A percentile compares a stretch with the other conserved stretches of the same genome.
Conservation (phyloP, 2,888 invertebrate species). For the Xylocampa areola region DNA sequence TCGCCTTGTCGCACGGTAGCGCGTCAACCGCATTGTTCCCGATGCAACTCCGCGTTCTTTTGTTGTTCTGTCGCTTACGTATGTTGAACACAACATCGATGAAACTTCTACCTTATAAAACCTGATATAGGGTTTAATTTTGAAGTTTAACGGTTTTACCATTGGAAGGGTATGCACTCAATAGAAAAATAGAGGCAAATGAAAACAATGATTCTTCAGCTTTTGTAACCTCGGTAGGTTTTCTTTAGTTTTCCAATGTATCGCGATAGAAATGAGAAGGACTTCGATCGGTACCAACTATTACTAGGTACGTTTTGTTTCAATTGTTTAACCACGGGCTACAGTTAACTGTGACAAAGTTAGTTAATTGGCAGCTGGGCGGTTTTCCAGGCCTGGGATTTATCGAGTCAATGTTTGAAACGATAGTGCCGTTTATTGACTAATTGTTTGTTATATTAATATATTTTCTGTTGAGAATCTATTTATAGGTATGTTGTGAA, state of each 20-base stretch:
- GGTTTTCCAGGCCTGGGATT: slow-evolving; percentile 19
- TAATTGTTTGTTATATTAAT: neutral
- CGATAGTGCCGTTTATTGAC: slow-evolving; percentile 19
- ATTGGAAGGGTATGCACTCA: slow-evolving; percentile 25
- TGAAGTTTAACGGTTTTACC: neutral
- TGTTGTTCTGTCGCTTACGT: slow-evolving; percentile 35
- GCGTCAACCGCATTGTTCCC: slow-evolving; percentile 49
- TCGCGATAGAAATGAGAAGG: slow-evolving; percentile 7
- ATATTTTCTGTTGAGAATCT: too few relatives aligned
- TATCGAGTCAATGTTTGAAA: slow-evolving; percentile 28
- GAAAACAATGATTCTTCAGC: slow-evolving; percentile 42
- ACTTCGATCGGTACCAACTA: slow-evolving; percentile 20
- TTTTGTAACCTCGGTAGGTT: slow-evolving; percentile 21
- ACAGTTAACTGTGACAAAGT: slow-evolving; percentile 21
- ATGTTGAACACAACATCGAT: neutral
- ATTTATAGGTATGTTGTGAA: too few relatives aligned
- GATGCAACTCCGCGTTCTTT: slow-evolving; percentile 38
- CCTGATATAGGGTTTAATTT: slow-evolving; percentile 4
- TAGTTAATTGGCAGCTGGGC: slow-evolving; percentile 43
- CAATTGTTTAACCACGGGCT: neutral
- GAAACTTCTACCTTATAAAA: neutral
- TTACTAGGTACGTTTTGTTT: slow-evolving; percentile 18
- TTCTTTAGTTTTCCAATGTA: slow-evolving; percentile 18
- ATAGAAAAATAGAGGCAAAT: slow-evolving; percentile 45
- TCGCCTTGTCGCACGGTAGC: slow-evolving; percentile 33